These are phyloP conservation scores for Drosophila nr. perissopoda DNA, from an alignment of 2,888 invertebrate species.

Conservation along the genomic window DNA sequence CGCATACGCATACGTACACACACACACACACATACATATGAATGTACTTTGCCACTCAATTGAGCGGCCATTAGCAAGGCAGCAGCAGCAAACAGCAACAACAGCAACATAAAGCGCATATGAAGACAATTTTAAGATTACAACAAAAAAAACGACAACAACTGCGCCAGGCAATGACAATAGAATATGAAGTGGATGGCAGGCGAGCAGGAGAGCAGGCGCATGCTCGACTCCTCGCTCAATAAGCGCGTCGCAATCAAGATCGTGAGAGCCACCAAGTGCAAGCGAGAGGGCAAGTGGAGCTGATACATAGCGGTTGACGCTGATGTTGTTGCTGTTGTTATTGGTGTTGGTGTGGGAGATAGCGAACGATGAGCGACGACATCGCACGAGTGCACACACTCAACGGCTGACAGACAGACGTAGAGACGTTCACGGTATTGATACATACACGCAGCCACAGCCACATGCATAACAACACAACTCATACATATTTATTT, in stretches of 20 bases:
- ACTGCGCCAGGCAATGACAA: constrained; percentile 65
- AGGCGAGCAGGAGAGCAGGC: constrained; percentile 19
- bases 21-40: constrained; percentile 8
- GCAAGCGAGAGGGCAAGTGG: constrained; percentile 41
- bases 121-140: constrained; percentile 79
- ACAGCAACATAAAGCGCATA: constrained; percentile 49
- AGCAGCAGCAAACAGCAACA: constrained; percentile 44
- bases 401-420: constrained; percentile 32
- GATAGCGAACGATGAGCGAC: constrained; percentile 58
- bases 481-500: constrained; percentile 51
- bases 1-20: constrained; percentile 9
- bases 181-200: constrained; percentile 74
- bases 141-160: constrained; percentile 65
- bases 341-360: constrained; percentile 56
- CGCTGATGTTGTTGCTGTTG: constrained; percentile 31
- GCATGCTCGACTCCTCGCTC: constrained; percentile 45
- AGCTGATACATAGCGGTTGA: constrained; percentile 41
- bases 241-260: constrained; percentile 46
- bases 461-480: neutral
- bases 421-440: constrained; percentile 52
- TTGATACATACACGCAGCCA: constrained; percentile 40
- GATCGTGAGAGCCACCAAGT: constrained; percentile 37
- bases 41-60: constrained; percentile 78
- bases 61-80: constrained; percentile 77
- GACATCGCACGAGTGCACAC: constrained; percentile 63